These are phyloP conservation scores for Yponomeuta malinellus DNA, from an alignment of 2,888 invertebrate genomes.

Conservation along the genomic window DNA sequence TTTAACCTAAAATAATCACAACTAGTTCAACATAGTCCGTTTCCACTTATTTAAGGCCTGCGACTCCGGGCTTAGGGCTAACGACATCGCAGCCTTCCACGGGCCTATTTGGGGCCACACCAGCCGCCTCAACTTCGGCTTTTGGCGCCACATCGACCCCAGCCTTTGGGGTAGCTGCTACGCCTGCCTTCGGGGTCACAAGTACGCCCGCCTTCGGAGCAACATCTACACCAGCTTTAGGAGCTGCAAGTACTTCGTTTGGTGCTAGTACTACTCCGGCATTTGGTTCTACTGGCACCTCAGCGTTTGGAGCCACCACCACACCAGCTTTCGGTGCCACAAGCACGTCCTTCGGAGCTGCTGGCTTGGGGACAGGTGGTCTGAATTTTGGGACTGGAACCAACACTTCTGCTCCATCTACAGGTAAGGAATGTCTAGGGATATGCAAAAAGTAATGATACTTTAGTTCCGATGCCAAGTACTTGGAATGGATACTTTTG, in stretches of 20 bases:
- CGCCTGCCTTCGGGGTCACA: slow-evolving; percentile 30
- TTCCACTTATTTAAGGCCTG: slow-evolving; percentile 38
- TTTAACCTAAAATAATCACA: neutral
- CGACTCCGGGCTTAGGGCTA: slow-evolving; percentile 53
- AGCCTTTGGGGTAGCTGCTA: slow-evolving; percentile 38
- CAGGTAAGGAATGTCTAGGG: slow-evolving; percentile 34
- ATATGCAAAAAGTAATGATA: no score
- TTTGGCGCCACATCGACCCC: slow-evolving; percentile 36
- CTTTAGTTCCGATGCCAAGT: no score
- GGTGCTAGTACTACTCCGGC: slow-evolving; percentile 36
- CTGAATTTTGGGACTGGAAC: slow-evolving; percentile 52
- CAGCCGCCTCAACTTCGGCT: slow-evolving; percentile 27
- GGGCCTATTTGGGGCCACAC: slow-evolving; percentile 45
- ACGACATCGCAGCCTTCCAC: slow-evolving; percentile 28
- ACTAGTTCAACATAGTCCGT: neutral
- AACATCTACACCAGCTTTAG: slow-evolving; percentile 32
- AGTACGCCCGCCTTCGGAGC: slow-evolving; percentile 25
- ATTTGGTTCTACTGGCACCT: slow-evolving; percentile 27
- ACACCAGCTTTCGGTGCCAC: slow-evolving; percentile 31
- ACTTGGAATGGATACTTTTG: no score
- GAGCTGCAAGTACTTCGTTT: slow-evolving; percentile 28
- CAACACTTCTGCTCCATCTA: slow-evolving; percentile 36
- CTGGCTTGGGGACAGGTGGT: slow-evolving; percentile 42
- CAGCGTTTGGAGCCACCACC: slow-evolving; percentile 35
- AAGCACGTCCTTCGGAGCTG: slow-evolving; percentile 39